A percentile compares a stretch with the other conserved stretches of the same genome.
phyloP scores from a whole-genome alignment of 2,888 invertebrate genomes.

The Nipponacmea schrenckii region DNA sequence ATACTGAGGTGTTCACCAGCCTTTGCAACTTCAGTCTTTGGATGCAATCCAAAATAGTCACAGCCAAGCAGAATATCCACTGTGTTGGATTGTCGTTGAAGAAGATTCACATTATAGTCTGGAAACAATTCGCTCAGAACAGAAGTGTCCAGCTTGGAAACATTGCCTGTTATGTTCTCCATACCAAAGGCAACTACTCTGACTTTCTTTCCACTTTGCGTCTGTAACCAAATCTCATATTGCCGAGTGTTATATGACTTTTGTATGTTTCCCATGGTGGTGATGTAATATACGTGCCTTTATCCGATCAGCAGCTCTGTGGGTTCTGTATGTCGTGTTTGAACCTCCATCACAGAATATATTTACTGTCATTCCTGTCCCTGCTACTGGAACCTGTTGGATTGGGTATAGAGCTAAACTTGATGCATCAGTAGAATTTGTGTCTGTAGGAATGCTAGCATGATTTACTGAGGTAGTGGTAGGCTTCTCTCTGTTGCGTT shows the following conservation, averaged over 20 bases:
- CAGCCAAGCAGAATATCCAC: constrained; percentile 11
- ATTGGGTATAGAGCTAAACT: not conserved
- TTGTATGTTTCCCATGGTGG: constrained; percentile 14
- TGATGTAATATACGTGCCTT: constrained; percentile 2
- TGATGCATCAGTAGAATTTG: not conserved
- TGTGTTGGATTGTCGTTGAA: not conserved
- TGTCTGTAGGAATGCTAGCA: too few species aligned
- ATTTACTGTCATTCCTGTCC: constrained; percentile 5
- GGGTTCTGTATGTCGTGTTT: constrained; percentile 12
- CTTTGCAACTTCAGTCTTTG: constrained; percentile 1
- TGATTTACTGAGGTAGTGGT: too few species aligned
- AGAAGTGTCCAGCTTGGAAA: not conserved
- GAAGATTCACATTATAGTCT: not conserved
- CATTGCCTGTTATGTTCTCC: constrained; percentile 7
- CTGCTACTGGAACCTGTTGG: not conserved
- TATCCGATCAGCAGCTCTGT: constrained; percentile 5
- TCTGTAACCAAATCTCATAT: constrained; percentile 5
- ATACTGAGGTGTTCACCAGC: constrained; percentile 12
- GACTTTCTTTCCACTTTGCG: constrained; percentile 9
- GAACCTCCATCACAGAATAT: constrained; percentile 17
- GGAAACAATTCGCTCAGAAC: not conserved
- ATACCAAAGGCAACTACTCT: constrained; percentile 10
- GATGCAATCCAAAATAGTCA: constrained; percentile 17
- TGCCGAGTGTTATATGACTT: constrained; percentile 7
- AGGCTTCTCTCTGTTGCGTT: too few species aligned